Evolutionary conservation across 2,888 invertebrate species (phyloP).

Genomic region (Euclidia mi): DNA sequence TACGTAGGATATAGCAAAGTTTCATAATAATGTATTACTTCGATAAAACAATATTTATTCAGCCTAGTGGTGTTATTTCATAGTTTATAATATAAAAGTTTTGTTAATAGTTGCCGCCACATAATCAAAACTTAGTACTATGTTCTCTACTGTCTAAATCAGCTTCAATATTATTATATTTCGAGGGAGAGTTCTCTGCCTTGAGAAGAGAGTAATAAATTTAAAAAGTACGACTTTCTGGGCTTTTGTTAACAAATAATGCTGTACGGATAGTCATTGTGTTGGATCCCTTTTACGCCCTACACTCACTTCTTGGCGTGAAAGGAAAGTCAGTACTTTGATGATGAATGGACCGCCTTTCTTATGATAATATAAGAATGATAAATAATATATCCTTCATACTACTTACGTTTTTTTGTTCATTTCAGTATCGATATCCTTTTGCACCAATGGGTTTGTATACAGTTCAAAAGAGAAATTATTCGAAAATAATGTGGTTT

Average conservation of each 20-base stretch:
- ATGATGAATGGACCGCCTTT: constrained; percentile 81
- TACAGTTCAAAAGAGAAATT: constrained; percentile 43
- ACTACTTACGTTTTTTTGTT: constrained; percentile 48
- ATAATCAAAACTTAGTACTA: constrained; percentile 35
- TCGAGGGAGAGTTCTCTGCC: constrained; percentile 36
- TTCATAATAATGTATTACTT: no score
- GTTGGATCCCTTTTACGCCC: constrained; percentile 61
- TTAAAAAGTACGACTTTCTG: constrained; percentile 66
- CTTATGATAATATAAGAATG: constrained; percentile 76
- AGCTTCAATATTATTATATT: constrained; percentile 42
- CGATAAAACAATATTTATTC: constrained; percentile 24
- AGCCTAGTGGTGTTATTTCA: constrained; percentile 14
- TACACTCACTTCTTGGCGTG: constrained; percentile 63
- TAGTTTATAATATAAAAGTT: constrained; percentile 38
- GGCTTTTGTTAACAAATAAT: constrained; percentile 76
- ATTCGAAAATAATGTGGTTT: constrained; percentile 39
- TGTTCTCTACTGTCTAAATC: constrained; percentile 25
- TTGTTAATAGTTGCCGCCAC: constrained; percentile 27
- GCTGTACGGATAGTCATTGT: constrained; percentile 57
- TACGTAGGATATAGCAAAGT: no score
- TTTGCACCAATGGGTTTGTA: constrained; percentile 41
- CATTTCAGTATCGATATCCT: constrained; percentile 35
- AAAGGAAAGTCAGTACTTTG: constrained; percentile 74
- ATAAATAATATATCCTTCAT: constrained; percentile 70
- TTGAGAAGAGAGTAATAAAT: constrained; percentile 67